Percentiles rank a stretch among this genome's conserved stretches.
These are phyloP conservation scores for Rhagoletis pomonella DNA, from an alignment of 1,140 invertebrate species.

Conservation along the genomic window DNA sequence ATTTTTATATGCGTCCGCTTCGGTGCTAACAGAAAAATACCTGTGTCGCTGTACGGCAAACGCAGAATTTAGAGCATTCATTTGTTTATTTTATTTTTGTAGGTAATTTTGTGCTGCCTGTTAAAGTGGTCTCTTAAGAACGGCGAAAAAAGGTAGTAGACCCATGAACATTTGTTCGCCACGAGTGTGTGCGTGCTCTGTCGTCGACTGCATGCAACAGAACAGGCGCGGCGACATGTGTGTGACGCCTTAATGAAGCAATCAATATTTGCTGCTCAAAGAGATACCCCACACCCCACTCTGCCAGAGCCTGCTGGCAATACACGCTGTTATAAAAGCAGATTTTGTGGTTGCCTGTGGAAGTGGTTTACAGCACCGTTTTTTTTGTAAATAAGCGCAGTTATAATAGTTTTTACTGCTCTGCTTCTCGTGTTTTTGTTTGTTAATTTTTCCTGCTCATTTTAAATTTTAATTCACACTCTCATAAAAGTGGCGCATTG, in stretches of 20 bases:
- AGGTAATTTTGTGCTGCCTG: background rate
- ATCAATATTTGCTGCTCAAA: conserved; percentile 26
- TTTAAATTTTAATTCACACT: conserved; percentile 49
- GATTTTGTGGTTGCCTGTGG: background rate
- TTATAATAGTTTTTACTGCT: conserved; percentile 23
- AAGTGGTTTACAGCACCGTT: background rate
- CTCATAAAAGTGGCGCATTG: conserved; percentile 29
- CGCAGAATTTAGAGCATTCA: conserved; percentile 19
- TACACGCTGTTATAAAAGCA: background rate
- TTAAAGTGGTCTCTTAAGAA: conserved; percentile 10
- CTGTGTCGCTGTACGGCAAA: background rate
- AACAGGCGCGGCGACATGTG: conserved; percentile 37
- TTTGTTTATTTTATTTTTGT: conserved; percentile 18
- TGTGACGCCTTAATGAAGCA: conserved; percentile 50
- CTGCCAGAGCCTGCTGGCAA: background rate
- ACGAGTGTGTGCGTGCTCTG: background rate
- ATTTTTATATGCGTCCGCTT: background rate
- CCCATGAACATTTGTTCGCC: background rate
- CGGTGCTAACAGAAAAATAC: background rate
- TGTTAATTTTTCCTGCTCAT: background rate
- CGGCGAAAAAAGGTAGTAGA: background rate
- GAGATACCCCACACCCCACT: background rate
- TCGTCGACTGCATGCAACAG: background rate
- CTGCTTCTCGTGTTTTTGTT: background rate
- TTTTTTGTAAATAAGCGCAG: background rate